Evolutionary conservation across 2,888 invertebrate genomes (phyloP), one percentile per base, ranked within the genome.

Genomic region (Meta bourneti): DNA sequence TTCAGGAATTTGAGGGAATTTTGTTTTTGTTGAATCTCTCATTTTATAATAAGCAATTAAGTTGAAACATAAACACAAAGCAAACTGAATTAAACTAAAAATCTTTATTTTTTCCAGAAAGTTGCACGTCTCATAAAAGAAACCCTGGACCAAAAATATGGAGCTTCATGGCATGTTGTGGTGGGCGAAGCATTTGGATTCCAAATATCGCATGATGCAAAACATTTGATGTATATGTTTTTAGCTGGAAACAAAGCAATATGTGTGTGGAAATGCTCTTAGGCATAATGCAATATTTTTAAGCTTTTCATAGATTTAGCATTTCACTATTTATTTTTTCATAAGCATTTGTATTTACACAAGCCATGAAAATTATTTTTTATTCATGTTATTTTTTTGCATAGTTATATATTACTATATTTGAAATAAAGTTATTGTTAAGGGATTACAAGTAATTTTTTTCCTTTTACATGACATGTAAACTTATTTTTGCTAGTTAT

Each of bases 71-170:
- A n/a, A n/a, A n/a, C n/a, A n/a, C n/a, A n/a, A n/a, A n/a, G n/a
- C n/a, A n/a, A n/a, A n/a, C n/a, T n/a, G n/a, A n/a, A n/a, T n/a
- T n/a, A n/a, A n/a, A n/a, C 9, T 1, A 77, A 51, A 77, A 77
- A 51, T 11, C 19, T 48, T 19, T 90, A 74, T 89, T 91, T 19
- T 94, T 95, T 95, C 94, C 96, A 98, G 96, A 96, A 96, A 93
- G 98, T 98, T 0, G 98, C 99, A n/a, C 97, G 96, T 94, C 97
- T 97, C 96, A 98, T 99, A 88, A 99, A 99, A 95, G 98, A 99
- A 94, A 96, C 97, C 78, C 97, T 99, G 97, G 99, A 99, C 95
- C 98, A 98, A 95, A 98, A 98, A 95, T 98, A 98, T 95, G 99
- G 99, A 5, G 97, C 98, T 0, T 97, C 98, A 91, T 99, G 98